Evolutionary conservation across 1,140 invertebrate species (phyloP), one percentile per base, ranked within the genome.

Genomic region (Drosophila arizonae): DNA sequence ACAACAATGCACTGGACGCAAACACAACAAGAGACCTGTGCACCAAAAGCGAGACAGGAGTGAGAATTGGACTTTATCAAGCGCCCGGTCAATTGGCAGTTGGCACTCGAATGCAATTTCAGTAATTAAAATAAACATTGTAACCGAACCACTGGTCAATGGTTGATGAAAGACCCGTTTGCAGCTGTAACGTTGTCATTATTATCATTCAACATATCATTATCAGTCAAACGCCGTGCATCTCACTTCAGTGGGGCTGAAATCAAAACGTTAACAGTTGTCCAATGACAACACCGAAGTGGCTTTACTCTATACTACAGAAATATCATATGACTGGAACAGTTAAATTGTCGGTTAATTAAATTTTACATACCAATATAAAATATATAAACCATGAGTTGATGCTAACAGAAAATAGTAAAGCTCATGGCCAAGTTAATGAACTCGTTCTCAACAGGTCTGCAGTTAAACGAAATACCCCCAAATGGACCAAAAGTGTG

Each of bases 61-160:
- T 50, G 11, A 50, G 24, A 55, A 48, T 69, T 15, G 24, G 51
- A 62, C 52, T 50, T 41, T 67, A 30, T 50, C 43, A 72, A 52
- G 46, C 66, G 45, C 6, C 46, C 39, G 28, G 50, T 52, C 70
- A 73, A 50, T 66, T 66, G 51, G 66, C 84, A 87, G 80, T 90
- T 84, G 77, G 87, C 87, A 90, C 87, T 90, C 79, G 87, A 90
- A 90, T 90, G 87, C 87, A 90, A 90, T 90, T 90, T 90, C 87
- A 90, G 87, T 90, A 90, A 90, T 90, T 90, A 90, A 90, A 90
- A 90, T 90, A 90, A 90, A 90, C 87, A 90, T 79, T 80, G 65
- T 50, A 52, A 43, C 62, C 67, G 36, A 75, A 43, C 50, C 51
- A 55, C 41, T 72, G 72, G 63, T 45, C 72, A 76, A 50, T 39